Evolutionary conservation across 2,797 vertebrate genomes (phyloP).

Genomic region (Sardinella longiceps): DNA sequence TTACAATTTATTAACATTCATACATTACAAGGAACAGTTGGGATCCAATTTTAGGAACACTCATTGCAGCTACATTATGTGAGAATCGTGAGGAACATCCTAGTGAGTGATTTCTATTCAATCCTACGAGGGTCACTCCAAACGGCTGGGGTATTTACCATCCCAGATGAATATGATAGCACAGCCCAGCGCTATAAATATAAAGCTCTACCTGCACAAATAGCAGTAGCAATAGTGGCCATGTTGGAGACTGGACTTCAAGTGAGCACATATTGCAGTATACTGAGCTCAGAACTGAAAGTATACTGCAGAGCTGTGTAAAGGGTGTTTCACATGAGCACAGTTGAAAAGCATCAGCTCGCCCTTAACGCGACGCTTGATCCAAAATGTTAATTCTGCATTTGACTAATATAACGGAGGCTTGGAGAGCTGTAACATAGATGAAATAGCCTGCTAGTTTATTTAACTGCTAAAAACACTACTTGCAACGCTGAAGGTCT

Average conservation of each 20-base stretch:
- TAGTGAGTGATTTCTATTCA: background rate
- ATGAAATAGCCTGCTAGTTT: no score
- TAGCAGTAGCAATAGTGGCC: background rate
- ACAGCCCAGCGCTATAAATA: background rate
- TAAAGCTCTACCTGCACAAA: background rate
- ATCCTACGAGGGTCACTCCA: background rate
- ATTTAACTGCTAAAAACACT: no score
- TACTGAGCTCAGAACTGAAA: background rate
- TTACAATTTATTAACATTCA: no score
- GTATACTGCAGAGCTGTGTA: background rate
- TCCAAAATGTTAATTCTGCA: no score
- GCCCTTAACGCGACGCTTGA: no score
- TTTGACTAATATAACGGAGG: no score
- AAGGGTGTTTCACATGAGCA: no score
- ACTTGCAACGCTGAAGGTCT: no score
- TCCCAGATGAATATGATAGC: background rate
- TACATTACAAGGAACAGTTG: background rate
- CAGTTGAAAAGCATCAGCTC: no score
- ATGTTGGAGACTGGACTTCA: background rate
- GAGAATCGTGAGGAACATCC: background rate
- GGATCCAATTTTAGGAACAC: background rate
- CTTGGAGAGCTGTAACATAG: no score
- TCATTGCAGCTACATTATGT: no score
- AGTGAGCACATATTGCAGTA: background rate
- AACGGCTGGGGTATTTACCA: background rate